Evolutionary conservation across 2,113 vertebrate species (phyloP), one percentile per base, ranked within the genome.

Genomic region (Sturnus vulgaris): DNA sequence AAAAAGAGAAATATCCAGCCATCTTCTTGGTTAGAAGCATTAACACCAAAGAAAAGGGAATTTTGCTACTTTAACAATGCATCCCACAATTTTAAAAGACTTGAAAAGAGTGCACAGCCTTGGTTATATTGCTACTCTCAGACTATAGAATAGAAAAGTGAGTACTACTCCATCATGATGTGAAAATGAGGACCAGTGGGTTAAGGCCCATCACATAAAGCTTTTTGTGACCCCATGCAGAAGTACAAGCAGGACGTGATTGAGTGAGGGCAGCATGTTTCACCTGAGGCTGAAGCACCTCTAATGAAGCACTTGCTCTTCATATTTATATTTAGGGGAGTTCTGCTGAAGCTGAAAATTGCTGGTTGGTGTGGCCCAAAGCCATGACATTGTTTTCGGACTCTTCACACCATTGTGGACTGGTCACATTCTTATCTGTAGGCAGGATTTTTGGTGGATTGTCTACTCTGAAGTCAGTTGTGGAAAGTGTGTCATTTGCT

Each of bases 241-340:
- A 73, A 46, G 6, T 7, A 20, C 18, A 50, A 61, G 5, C 22
- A 70, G 39, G 18, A 52, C 9, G 71, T 30, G 28, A 40, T 16
- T 0, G 0, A 40, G 4, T 14, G 37, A 70, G 25, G 4, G 3
- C 4, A 25, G 6, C 14, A 17, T 3, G 4, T 52, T 60, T 77
- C 40, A 24, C 3, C 11, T 14, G 35, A 4, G 10, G 9, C 17
- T 56, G 44, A 60, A 42, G 6, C 10, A 42, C 11, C 7, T 68
- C 18, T 78, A 56, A 35, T 0, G 1, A 18, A 11, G 13, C 0
- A 0, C 24, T 53, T 18, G 2, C 7, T 79, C 12, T 75, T 76
- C 7, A 18, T 42, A 19, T 40, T 25, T 76, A 22, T 5, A 1
- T 52, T 71, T 37, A 60, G 23, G 21, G 64, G 18, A 40, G 14